These are phyloP conservation scores for Hepsetus odoe DNA, from an alignment of 2,113 vertebrate genomes.

Conservation along the genomic window DNA sequence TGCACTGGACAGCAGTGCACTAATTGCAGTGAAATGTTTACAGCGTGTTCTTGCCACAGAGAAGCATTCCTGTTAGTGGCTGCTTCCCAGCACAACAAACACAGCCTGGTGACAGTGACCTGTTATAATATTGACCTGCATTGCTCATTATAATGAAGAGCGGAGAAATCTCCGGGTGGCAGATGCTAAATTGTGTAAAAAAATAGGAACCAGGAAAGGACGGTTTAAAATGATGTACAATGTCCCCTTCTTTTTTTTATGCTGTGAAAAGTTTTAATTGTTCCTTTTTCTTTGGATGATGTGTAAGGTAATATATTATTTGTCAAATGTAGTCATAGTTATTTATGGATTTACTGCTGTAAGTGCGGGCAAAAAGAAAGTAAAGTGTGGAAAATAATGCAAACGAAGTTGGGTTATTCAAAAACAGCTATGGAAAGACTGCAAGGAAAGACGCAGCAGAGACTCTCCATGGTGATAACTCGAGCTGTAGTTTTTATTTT, in stretches of 20 bases:
- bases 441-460: not conserved
- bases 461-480: not conserved
- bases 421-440: not conserved
- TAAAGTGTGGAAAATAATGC: constrained; percentile 80
- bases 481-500: constrained; percentile 12
- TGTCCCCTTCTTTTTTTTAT: constrained; percentile 76
- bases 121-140: not conserved
- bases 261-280: constrained; percentile 90
- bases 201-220: constrained; percentile 5
- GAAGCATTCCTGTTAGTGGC: constrained; percentile 16
- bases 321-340: constrained; percentile 97
- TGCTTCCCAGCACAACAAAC: not conserved
- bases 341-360: constrained; percentile 98
- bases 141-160: constrained; percentile 21
- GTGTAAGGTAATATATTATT: constrained; percentile 97
- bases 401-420: not conserved
- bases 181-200: constrained; percentile 18
- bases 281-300: constrained; percentile 88
- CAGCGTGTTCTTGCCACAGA: constrained; percentile 32
- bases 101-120: not conserved
- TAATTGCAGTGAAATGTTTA: constrained; percentile 33
- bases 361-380: constrained; percentile 89
- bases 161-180: not conserved
- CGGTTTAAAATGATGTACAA: constrained; percentile 2
- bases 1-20: constrained; percentile 1